A percentile compares a stretch with the other conserved stretches of the same genome.
Evolutionary conservation across 2,113 vertebrate genomes (phyloP).

Genomic region (Machaerirhynchus nigripectus): DNA sequence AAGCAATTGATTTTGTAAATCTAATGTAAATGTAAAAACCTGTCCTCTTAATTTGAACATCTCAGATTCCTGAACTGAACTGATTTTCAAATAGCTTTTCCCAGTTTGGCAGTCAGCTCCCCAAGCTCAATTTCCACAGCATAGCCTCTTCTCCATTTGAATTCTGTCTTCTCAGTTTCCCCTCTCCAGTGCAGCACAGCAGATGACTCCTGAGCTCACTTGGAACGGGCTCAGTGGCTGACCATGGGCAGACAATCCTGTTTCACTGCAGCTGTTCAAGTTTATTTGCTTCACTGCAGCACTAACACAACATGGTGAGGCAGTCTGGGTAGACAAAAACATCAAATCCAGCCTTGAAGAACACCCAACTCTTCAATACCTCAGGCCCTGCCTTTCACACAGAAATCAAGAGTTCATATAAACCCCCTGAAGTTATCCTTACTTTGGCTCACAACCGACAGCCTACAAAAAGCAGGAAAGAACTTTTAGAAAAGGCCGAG

Average conservation of each 20-base stretch:
- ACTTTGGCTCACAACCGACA: background rate
- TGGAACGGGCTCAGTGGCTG: background rate
- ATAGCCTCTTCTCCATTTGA: background rate
- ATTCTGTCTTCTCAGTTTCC: background rate
- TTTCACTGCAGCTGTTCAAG: background rate
- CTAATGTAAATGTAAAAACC: background rate
- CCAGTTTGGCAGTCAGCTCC: background rate
- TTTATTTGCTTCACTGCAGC: background rate
- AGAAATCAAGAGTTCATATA: background rate
- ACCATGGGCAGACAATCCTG: background rate
- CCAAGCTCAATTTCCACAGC: background rate
- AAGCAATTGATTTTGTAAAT: background rate
- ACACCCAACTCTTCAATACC: background rate
- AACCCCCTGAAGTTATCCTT: background rate
- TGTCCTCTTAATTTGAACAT: background rate
- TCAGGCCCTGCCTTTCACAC: background rate
- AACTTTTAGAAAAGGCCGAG: background rate
- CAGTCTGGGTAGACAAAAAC: background rate
- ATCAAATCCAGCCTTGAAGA: background rate
- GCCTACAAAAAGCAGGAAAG: background rate
- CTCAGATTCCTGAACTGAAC: background rate
- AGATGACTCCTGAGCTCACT: background rate
- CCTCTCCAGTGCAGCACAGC: background rate
- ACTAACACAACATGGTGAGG: background rate
- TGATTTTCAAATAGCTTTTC: background rate